These are phyloP conservation scores for Mallotus villosus DNA, from an alignment of 2,797 vertebrate genomes.

Conservation along the genomic window DNA sequence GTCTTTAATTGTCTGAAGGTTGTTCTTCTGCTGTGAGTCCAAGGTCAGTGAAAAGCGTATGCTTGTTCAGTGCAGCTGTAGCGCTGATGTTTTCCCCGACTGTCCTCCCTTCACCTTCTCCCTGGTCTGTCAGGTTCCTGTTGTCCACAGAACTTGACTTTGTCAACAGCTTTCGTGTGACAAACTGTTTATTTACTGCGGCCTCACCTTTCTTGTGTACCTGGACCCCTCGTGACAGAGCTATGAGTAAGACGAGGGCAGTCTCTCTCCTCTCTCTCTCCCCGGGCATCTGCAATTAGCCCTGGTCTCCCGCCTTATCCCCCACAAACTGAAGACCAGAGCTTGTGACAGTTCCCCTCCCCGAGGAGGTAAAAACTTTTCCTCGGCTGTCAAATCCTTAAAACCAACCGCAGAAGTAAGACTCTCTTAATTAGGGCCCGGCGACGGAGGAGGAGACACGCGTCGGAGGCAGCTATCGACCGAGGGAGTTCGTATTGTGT, in stretches of 20 bases:
- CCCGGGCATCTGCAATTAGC: background rate
- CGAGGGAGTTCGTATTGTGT: background rate
- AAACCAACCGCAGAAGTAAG: conserved; percentile 4
- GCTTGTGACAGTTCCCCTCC: conserved; percentile 18
- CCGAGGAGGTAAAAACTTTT: conserved; percentile 24
- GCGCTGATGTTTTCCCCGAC: background rate
- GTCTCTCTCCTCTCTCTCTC: conserved; percentile 11
- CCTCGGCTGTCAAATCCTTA: conserved; percentile 10
- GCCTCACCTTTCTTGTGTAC: conserved; percentile 1
- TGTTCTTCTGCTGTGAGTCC: background rate
- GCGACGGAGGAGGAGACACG: background rate
- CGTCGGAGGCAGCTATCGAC: background rate
- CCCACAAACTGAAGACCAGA: conserved; percentile 16
- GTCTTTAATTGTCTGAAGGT: background rate
- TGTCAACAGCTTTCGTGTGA: conserved; percentile 2
- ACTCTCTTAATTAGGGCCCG: background rate
- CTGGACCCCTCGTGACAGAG: background rate
- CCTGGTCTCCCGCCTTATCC: conserved; percentile 30
- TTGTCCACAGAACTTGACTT: background rate
- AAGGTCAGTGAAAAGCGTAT: too few species aligned
- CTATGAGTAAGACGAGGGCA: conserved; percentile 3
- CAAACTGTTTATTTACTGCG: conserved; percentile 19
- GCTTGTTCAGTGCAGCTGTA: background rate
- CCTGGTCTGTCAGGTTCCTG: too few species aligned
- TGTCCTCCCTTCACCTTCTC: background rate